phyloP scores from a whole-genome alignment of 2,113 vertebrate genomes.

The Perca flavescens region DNA sequence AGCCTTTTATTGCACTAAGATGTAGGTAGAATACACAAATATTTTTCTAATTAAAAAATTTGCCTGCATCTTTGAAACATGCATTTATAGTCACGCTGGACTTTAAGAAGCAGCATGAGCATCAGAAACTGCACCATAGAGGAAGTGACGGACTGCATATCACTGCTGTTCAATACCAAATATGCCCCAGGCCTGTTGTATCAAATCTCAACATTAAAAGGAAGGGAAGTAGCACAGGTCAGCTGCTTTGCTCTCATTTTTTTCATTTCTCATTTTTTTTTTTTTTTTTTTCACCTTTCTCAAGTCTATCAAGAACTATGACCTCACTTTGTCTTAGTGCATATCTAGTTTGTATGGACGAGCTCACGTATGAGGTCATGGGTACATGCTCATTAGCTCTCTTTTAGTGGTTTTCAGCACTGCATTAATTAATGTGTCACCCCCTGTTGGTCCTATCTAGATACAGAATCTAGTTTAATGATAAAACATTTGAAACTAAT shows the following conservation, averaged over 20 bases:
- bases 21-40: slow-evolving; percentile 13
- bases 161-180: slow-evolving; percentile 58
- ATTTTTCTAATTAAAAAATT: slow-evolving; percentile 20
- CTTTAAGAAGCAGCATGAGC: slow-evolving; percentile 23
- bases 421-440: slow-evolving; percentile 4
- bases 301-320: not conserved
- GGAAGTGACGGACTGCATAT: slow-evolving; percentile 36
- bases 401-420: not conserved
- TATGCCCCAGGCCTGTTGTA: slow-evolving; percentile 32
- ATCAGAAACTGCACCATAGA: slow-evolving; percentile 32
- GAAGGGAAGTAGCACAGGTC: slow-evolving; percentile 35
- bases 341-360: not conserved
- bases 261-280: not conserved
- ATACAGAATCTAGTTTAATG: slow-evolving; percentile 19
- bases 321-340: not conserved
- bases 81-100: slow-evolving; percentile 37
- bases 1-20: slow-evolving; percentile 26
- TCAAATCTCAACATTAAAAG: slow-evolving; percentile 26
- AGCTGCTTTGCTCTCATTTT: slow-evolving; percentile 15
- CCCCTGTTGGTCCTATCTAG: not conserved
- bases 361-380: not conserved
- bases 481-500: slow-evolving; percentile 8
- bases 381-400: not conserved
- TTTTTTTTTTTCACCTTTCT: not conserved
- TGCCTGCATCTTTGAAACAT: not conserved